phyloP scores from a whole-genome alignment of 2,797 vertebrate genomes.

The Thripadectes ignobilis region DNA sequence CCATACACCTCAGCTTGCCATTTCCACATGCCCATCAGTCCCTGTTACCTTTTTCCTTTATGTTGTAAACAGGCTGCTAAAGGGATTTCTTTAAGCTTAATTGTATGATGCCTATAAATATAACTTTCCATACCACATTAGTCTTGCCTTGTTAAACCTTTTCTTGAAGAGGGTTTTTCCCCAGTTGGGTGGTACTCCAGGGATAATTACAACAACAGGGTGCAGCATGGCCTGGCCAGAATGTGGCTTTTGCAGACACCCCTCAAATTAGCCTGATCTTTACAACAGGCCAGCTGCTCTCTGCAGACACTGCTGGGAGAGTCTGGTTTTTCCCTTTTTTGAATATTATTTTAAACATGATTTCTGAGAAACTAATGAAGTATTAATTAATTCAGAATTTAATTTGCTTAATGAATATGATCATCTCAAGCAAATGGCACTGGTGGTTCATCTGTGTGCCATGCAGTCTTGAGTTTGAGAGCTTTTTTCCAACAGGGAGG shows the following conservation, averaged over 20 bases:
- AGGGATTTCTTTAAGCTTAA: background rate
- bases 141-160: background rate
- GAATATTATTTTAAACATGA: background rate
- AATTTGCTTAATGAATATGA: background rate
- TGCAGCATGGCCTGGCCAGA: background rate
- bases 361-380: conserved; percentile 5
- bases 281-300: background rate
- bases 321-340: background rate
- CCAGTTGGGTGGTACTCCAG: background rate
- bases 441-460: background rate
- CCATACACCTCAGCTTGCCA: rapidly evolving
- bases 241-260: background rate
- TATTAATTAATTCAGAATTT: conserved; percentile 20
- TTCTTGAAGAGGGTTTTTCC: background rate
- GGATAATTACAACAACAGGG: background rate
- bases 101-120: background rate
- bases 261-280: background rate
- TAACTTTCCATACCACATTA: background rate
- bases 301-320: background rate
- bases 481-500: background rate
- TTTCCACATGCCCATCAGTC: background rate
- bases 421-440: background rate
- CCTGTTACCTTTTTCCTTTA: background rate
- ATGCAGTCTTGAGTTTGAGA: background rate
- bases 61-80: background rate